Base-by-base conservation (phyloP, 1,140 invertebrate species). In the Caerostris darwini region DNA sequence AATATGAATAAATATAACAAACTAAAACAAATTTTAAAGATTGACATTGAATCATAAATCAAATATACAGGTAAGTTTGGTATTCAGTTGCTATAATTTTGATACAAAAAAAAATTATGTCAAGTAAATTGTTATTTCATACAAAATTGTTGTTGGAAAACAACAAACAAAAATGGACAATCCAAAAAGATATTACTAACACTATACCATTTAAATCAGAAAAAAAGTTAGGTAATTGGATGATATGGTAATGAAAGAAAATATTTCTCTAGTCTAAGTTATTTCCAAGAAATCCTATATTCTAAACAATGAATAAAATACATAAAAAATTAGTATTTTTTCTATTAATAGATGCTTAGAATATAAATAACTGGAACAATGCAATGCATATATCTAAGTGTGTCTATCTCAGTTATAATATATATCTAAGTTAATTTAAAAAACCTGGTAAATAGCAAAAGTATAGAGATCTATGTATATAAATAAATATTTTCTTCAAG, bases 401-500 rank as follows among this genome's bases (percentile, higher is more conserved):
- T 77, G 34, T 77, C 53, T 50, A 50, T 34, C 34, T 34, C 34
- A 34, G 34, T 34, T 34, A 34, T 34, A 34, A 34, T 34, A 34
- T 34, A 34, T 34, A 34, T 34, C 34, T 34, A 34, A 34, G 34
- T 34, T 61, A 64, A 53, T 88, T 87, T 50, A 61, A 88, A 88
- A 88, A 64, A 8, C n/a, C 6, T 50, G n/a, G 7, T 7, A 64
- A 88, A 64, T 88, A 88, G 86, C 86, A 88, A 88, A 88, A 88
- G 86, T 88, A 88, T 17, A 88, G 59, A 53, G 50, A 64, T 88
- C 86, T 88, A 88, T 64, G 53, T 53, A 88, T 19, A 88, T 61
- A 88, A 64, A 88, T 64, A 88, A 61, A 88, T 88, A 88, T 64
- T 88, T 88, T 58, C 54, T 85, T 8, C 59, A 64, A 88, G 86